A percentile compares a stretch with the other conserved stretches of the same genome.
Evolutionary conservation across 2,888 invertebrate genomes (phyloP).

Genomic region (Drosophila cognata): DNA sequence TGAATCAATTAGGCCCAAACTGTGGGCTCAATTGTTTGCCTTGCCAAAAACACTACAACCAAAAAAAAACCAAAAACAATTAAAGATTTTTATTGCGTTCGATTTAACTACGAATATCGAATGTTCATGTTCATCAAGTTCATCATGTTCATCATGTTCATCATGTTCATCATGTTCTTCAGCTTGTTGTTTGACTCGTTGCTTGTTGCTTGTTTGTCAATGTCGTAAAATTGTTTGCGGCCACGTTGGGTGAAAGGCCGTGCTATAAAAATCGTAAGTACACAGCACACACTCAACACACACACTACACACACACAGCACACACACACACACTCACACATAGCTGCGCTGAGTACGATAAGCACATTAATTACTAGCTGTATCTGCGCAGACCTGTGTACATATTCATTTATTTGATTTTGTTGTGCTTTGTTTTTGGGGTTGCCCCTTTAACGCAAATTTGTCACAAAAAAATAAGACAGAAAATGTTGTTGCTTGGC

Average conservation of each 20-base stretch:
- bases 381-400: constrained; percentile 11
- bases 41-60: constrained; percentile 62
- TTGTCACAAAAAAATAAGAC: constrained; percentile 37
- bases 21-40: constrained; percentile 61
- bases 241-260: constrained; percentile 69
- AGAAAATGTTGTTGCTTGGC: constrained; percentile 32
- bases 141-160: neutral
- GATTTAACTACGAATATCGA: constrained; percentile 59
- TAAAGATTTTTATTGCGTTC: constrained; percentile 71
- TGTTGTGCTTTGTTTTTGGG: neutral
- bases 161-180: constrained; percentile 22
- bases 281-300: constrained; percentile 24
- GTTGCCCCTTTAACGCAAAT: constrained; percentile 28
- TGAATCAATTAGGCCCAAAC: constrained; percentile 80
- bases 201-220: constrained; percentile 51
- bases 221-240: constrained; percentile 70
- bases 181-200: neutral
- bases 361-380: constrained; percentile 37
- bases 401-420: neutral
- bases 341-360: constrained; percentile 32
- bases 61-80: constrained; percentile 59
- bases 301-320: constrained; percentile 21
- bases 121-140: constrained; percentile 18
- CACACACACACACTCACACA: constrained; percentile 1
- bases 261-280: constrained; percentile 68